These are phyloP conservation scores for Numenius arquata DNA, from an alignment of 2,113 vertebrate genomes.

Conservation along the genomic window DNA sequence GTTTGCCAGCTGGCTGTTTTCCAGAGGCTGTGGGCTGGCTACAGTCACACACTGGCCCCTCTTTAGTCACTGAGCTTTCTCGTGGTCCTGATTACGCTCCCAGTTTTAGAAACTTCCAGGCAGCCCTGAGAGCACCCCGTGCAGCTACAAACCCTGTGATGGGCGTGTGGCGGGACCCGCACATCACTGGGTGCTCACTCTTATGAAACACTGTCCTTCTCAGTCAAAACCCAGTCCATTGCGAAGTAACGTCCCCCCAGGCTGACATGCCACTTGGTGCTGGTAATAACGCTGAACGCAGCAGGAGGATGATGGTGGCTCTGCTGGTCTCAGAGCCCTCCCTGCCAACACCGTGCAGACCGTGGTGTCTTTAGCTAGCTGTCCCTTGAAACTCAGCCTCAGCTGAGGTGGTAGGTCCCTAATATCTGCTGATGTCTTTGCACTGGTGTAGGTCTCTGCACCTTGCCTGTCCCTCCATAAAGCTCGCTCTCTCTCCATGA, in stretches of 20 bases:
- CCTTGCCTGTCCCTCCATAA: neutral
- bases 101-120: neutral
- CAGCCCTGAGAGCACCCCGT: neutral
- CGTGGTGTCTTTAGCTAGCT: neutral
- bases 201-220: neutral
- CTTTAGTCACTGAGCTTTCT: neutral
- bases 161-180: neutral
- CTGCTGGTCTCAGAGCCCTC: neutral
- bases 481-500: neutral
- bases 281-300: neutral
- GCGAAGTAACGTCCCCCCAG: neutral
- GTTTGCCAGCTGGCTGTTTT: neutral
- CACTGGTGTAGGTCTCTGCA: neutral
- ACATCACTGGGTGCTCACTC: neutral
- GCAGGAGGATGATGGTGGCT: neutral
- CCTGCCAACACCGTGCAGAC: fast-evolving
- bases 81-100: neutral
- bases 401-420: neutral
- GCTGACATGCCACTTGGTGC: neutral
- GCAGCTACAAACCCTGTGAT: neutral
- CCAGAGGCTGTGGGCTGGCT: neutral
- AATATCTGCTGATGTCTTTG: neutral
- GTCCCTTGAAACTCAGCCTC: neutral
- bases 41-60: neutral
- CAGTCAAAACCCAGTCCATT: neutral